Conservation (phyloP, 2,888 invertebrate genomes). For the Caenorhabditis sp. region DNA sequence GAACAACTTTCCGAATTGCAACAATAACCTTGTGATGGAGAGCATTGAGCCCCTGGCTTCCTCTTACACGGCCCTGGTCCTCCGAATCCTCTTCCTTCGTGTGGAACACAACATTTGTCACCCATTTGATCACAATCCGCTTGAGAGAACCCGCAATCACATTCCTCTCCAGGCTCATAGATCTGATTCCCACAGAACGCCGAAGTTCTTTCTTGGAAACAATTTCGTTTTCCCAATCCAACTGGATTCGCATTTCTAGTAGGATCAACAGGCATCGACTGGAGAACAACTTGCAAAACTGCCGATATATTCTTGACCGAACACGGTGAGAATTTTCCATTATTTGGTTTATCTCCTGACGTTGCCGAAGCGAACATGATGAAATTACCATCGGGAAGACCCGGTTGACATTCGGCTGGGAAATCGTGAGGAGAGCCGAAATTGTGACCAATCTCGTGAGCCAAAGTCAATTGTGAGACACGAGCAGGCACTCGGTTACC, state of each 20-base stretch:
- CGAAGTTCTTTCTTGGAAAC: slow-evolving; percentile 89
- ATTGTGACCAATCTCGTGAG: slow-evolving; percentile 99
- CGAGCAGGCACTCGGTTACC: slow-evolving; percentile 92
- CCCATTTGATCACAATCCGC: slow-evolving; percentile 81
- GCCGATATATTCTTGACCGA: slow-evolving; percentile 60
- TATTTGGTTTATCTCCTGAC: slow-evolving; percentile 95
- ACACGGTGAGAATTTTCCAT: slow-evolving; percentile 82
- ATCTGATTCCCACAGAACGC: slow-evolving; percentile 99
- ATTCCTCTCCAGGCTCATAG: slow-evolving; percentile 95
- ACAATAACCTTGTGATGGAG: slow-evolving; percentile 95
- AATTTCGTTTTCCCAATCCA: slow-evolving; percentile 84
- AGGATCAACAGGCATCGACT: slow-evolving; percentile 64
- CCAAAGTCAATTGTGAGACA: slow-evolving; percentile 94
- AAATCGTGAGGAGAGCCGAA: slow-evolving; percentile 85
- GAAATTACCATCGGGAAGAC: slow-evolving; percentile 90
- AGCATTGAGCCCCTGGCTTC: slow-evolving; percentile 72
- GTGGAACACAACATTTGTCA: slow-evolving; percentile 82
- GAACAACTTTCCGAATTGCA: slow-evolving; percentile 86
- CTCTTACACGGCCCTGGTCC: slow-evolving; percentile 77
- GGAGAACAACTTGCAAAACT: slow-evolving; percentile 65
- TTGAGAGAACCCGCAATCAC: slow-evolving; percentile 88
- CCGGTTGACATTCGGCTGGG: slow-evolving; percentile 81
- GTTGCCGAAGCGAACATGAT: slow-evolving; percentile 98
- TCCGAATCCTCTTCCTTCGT: slow-evolving; percentile 56
- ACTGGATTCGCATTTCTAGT: slow-evolving; percentile 48